These are phyloP conservation scores for Cecropterus lyciades DNA, from an alignment of 1,140 invertebrate species.

Conservation along the genomic window DNA sequence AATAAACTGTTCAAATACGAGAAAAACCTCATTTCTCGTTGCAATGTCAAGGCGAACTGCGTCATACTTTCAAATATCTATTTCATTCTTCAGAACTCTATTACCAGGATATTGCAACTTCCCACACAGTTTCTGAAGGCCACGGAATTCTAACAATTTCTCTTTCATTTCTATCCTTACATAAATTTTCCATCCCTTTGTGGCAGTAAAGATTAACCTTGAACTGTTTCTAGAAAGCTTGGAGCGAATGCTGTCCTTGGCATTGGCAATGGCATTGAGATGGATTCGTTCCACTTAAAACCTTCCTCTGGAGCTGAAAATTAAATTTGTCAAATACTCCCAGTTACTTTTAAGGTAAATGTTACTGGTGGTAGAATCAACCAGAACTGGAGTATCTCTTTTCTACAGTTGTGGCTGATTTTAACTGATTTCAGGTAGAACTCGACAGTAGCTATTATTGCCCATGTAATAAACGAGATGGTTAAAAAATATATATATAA, in stretches of 20 bases:
- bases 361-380: too few species aligned
- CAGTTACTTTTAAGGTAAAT: too few species aligned
- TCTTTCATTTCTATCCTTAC: conserved; percentile 50
- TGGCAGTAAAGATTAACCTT: conserved; percentile 59
- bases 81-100: conserved; percentile 13
- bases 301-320: neutral
- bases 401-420: too few species aligned
- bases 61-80: conserved; percentile 28
- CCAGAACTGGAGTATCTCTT: too few species aligned
- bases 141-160: conserved; percentile 43
- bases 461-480: too few species aligned
- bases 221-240: conserved; percentile 53
- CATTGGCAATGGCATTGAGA: conserved; percentile 43
- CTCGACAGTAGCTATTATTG: too few species aligned
- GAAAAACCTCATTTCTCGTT: conserved; percentile 4
- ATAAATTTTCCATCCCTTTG: conserved; percentile 65
- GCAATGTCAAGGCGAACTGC: conserved; percentile 19
- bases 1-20: conserved; percentile 4
- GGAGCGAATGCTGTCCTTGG: conserved; percentile 49
- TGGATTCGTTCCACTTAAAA: conserved; percentile 34
- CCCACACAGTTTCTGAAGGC: conserved; percentile 30
- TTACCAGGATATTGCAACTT: conserved; percentile 25
- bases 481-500: too few species aligned
- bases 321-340: too few species aligned
- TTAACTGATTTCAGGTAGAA: too few species aligned